A percentile compares a stretch with the other conserved stretches of the same genome.
These are phyloP conservation scores for Gadus macrocephalus DNA, from an alignment of 2,113 vertebrate species.

Conservation along the genomic window DNA sequence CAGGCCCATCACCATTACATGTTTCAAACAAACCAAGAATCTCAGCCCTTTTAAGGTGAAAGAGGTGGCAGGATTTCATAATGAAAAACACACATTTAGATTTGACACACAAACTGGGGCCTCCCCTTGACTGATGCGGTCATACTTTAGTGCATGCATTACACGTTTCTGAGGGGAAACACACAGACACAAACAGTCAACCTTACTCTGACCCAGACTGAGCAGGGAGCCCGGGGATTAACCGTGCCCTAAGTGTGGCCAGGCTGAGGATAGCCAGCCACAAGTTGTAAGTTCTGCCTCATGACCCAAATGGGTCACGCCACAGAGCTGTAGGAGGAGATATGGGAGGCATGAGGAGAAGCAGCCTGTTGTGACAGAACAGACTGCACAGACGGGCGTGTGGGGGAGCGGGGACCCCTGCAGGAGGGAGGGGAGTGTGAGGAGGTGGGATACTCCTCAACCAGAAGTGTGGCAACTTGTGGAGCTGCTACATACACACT, in stretches of 20 bases:
- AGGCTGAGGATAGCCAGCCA: too few relatives aligned
- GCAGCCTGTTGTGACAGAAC: slow-evolving; percentile 4
- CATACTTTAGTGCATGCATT: background rate
- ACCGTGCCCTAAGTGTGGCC: too few relatives aligned
- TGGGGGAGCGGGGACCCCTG: too few relatives aligned
- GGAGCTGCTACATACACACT: too few relatives aligned
- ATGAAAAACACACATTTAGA: background rate
- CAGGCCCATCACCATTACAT: too few relatives aligned
- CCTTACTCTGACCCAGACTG: too few relatives aligned
- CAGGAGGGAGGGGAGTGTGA: too few relatives aligned
- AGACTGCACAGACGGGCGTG: too few relatives aligned
- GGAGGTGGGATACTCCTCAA: background rate
- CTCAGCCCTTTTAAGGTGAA: too few relatives aligned
- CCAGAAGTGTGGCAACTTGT: too few relatives aligned
- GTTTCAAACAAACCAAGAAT: too few relatives aligned
- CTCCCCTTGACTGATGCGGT: background rate
- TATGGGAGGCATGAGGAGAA: slow-evolving; percentile 37
- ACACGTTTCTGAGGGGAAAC: slow-evolving; percentile 3
- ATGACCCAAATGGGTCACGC: slow-evolving; percentile 45
- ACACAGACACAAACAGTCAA: background rate
- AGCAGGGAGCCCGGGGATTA: too few relatives aligned
- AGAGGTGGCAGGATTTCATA: slow-evolving; percentile 10
- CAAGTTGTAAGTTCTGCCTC: slow-evolving; percentile 41
- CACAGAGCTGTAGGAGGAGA: slow-evolving; percentile 33
- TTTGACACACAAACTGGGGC: background rate